phyloP scores from a whole-genome alignment of 2,888 invertebrate species.

The Autographa pulchrina region DNA sequence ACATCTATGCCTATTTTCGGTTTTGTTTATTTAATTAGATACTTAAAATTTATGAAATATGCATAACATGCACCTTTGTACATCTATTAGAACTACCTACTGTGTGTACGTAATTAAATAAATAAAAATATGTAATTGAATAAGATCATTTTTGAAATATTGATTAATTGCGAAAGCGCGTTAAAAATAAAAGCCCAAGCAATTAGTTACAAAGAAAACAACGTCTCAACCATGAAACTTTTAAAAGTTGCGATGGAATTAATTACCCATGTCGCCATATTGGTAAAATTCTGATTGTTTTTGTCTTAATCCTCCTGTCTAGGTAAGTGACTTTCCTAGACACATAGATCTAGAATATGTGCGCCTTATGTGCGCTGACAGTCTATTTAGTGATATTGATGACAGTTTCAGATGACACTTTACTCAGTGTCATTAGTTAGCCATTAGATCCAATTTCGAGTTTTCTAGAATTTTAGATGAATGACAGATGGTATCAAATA shows the following conservation, averaged over 20 bases:
- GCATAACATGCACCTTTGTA: too few relatives aligned
- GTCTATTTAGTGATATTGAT: slow-evolving; percentile 43
- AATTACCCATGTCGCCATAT: slow-evolving; percentile 9
- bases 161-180: neutral
- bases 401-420: neutral
- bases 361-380: neutral
- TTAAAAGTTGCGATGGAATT: slow-evolving; percentile 5
- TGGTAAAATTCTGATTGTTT: slow-evolving; percentile 23
- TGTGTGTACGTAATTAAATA: too few relatives aligned
- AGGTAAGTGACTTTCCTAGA: slow-evolving; percentile 11
- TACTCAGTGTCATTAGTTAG: neutral
- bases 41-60: too few relatives aligned
- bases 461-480: neutral
- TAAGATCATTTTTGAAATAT: too few relatives aligned
- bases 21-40: too few relatives aligned
- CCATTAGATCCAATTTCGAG: neutral
- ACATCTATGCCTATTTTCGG: too few relatives aligned
- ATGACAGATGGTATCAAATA: neutral
- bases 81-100: too few relatives aligned
- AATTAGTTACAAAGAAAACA: neutral
- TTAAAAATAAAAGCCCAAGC: neutral
- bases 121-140: too few relatives aligned
- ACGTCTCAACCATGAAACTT: neutral
- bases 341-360: slow-evolving; percentile 22
- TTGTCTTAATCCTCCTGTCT: slow-evolving; percentile 17